phyloP scores from a whole-genome alignment of 2,113 vertebrate species.

The Erpornis zantholeuca region DNA sequence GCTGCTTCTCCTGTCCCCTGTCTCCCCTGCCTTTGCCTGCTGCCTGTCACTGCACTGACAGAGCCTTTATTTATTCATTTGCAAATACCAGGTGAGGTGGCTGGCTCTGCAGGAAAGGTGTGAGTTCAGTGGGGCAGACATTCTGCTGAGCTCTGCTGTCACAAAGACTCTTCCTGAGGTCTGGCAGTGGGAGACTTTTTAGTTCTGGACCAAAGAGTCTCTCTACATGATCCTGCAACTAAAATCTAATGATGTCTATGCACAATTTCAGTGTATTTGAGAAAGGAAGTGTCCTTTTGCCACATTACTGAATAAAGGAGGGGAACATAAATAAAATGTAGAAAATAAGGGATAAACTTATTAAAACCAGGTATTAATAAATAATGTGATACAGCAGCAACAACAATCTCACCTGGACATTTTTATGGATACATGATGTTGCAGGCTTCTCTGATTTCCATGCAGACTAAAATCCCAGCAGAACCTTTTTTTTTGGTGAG shows the following conservation, averaged over 20 bases:
- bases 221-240: not conserved
- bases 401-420: not conserved
- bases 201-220: not conserved
- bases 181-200: not conserved
- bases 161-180: not conserved
- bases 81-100: not conserved
- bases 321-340: not conserved
- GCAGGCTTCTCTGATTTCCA: not conserved
- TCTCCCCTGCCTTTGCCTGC: not conserved
- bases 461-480: not conserved
- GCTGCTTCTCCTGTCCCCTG: not conserved
- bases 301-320: not conserved
- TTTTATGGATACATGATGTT: not conserved
- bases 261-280: not conserved
- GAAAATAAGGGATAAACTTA: not conserved
- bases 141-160: constrained; percentile 7
- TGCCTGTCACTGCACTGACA: not conserved
- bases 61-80: not conserved
- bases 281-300: not conserved
- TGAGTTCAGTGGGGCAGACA: not conserved
- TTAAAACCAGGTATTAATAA: not conserved
- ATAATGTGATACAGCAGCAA: not conserved
- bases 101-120: not conserved
- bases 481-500: not conserved
- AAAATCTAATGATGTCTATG: not conserved